Percentiles rank a stretch among this genome's conserved stretches.
Conservation (phyloP, 2,797 vertebrate genomes). For the Cossypha caffra region DNA sequence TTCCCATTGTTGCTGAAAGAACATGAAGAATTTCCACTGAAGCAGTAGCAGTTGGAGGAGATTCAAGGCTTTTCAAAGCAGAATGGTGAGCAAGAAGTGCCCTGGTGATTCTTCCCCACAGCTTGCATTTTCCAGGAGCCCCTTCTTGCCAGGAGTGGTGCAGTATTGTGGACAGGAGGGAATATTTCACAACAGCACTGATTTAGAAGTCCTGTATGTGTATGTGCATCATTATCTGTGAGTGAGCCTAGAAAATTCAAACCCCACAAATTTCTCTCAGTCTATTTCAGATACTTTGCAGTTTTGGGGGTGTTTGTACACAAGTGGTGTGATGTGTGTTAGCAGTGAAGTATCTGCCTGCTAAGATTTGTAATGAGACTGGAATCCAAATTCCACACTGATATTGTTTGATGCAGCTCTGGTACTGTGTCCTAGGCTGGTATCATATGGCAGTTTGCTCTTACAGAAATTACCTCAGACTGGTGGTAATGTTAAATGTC, state of each 20-base stretch:
- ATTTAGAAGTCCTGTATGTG: not conserved
- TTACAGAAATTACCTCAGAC: slow-evolving; percentile 31
- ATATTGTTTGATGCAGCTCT: not conserved
- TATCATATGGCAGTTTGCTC: slow-evolving; percentile 21
- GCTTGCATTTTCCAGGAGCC: not conserved
- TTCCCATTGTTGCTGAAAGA: not conserved
- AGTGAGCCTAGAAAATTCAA: not conserved
- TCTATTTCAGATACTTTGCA: not conserved
- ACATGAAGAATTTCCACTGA: not conserved
- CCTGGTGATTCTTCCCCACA: not conserved
- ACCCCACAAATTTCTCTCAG: not conserved
- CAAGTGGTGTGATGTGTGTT: not conserved
- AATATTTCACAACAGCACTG: not conserved
- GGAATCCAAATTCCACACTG: not conserved
- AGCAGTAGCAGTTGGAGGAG: not conserved
- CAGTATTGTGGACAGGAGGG: not conserved
- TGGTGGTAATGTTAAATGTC: slow-evolving; percentile 2
- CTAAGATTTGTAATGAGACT: not conserved
- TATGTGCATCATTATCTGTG: not conserved
- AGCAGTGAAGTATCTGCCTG: not conserved
- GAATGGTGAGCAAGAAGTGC: not conserved
- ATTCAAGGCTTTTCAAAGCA: not conserved
- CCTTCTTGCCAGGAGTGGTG: not conserved
- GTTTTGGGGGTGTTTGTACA: slow-evolving; percentile 1
- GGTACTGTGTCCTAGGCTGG: not conserved